Base-by-base conservation (phyloP, 2,797 vertebrate genomes). In the Lepus townsendii region DNA sequence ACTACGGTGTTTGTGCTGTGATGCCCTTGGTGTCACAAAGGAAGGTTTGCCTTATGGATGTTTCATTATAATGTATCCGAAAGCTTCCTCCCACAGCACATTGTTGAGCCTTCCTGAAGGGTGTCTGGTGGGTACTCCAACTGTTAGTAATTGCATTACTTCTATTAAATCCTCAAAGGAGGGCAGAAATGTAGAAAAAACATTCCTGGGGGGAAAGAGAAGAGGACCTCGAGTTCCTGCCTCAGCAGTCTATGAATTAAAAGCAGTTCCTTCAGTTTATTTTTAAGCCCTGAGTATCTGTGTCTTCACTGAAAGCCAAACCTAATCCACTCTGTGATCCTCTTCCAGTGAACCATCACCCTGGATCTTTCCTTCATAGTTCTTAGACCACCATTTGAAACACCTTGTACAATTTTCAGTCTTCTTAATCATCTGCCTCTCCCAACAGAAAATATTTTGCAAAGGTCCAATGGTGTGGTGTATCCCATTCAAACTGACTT, bases 201-300 rank as follows among this genome's bases (percentile, higher is more conserved):
- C 17, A 80, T 57, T 32, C 78, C 57, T 27, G 38, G 26, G 57
- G 13, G 0, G 1, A 30, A 78, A 47, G 5, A 68, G 10, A 38
- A 27, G 22, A 69, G n/a, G 30, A n/a, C 3, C 27, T n/a, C 62
- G 80, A 24, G 12, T 24, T 82, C 20, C 5, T 68, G 57, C n/a
- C 52, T 92, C 71, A 83, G 42, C 20, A 69, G 92, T 83, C 10
- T 89, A 82, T 47, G 27, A 68, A 66, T 80, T 80, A 80, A 80
- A 84, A 69, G 12, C 4, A 38, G 42, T 88, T 75, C 13, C n/a
- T n/a, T 24, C 14, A 54, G 32, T 0, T 88, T 20, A 50, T 88
- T 65, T 62, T n/a, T 7, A 47, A 68, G 54, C 27, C 22, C 1
- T 42, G 22, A 16, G 1, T 52, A 5, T 11, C 12, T 42, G 2